A percentile compares a stretch with the other conserved stretches of the same genome.
phyloP scores from a whole-genome alignment of 2,113 vertebrate genomes.

The Alaudala cheleensis region DNA sequence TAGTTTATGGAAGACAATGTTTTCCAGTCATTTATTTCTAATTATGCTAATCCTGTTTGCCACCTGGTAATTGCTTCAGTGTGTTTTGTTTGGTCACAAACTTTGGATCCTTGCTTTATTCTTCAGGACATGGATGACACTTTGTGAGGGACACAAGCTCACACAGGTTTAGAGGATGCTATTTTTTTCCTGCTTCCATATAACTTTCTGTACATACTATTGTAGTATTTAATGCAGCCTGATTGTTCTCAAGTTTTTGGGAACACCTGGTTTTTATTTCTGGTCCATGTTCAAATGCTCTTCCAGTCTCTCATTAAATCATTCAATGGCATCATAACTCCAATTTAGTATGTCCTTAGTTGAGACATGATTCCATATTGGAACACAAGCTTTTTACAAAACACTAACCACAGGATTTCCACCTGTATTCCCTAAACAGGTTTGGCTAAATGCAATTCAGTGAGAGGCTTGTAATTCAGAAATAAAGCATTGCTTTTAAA shows the following conservation, averaged over 20 bases:
- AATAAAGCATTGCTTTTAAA: background rate
- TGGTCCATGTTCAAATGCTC: background rate
- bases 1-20: background rate
- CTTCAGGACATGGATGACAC: accelerated
- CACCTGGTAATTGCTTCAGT: background rate
- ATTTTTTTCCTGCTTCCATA: background rate
- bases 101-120: background rate
- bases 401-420: background rate
- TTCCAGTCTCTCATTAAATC: background rate
- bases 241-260: background rate
- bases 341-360: background rate
- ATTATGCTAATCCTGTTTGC: background rate
- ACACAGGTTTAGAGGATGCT: background rate
- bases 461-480: background rate
- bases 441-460: background rate
- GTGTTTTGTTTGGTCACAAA: background rate
- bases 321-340: background rate
- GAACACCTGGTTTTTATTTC: background rate
- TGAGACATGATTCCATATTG: background rate
- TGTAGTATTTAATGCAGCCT: background rate
- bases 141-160: background rate
- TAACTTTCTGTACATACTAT: background rate
- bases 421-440: background rate
- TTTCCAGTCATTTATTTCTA: background rate
- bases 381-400: background rate